These are phyloP conservation scores for Cybosia mesomella DNA, from an alignment of 2,888 invertebrate genomes.

Conservation along the genomic window DNA sequence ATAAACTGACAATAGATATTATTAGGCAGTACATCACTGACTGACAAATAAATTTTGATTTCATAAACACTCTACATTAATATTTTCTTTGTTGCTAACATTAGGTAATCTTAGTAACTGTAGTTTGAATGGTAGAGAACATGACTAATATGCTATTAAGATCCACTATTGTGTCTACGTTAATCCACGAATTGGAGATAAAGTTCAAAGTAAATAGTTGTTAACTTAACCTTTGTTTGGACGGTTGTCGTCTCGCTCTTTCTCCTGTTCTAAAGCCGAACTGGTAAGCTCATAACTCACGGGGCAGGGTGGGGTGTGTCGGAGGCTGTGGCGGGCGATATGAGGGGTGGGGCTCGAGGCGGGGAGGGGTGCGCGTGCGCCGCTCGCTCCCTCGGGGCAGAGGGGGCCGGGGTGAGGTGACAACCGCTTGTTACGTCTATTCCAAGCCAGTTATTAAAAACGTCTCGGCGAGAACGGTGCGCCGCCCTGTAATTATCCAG, in stretches of 20 bases:
- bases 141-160: slow-evolving; percentile 8
- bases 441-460: slow-evolving; percentile 88
- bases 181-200: slow-evolving; percentile 24
- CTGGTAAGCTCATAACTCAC: slow-evolving; percentile 81
- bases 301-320: slow-evolving; percentile 67
- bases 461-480: slow-evolving; percentile 87
- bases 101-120: background rate
- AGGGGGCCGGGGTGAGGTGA: slow-evolving; percentile 81
- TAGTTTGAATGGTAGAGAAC: slow-evolving; percentile 1
- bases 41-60: background rate
- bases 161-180: slow-evolving; percentile 17
- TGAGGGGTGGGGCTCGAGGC: slow-evolving; percentile 55
- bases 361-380: slow-evolving; percentile 71
- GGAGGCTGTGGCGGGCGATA: slow-evolving; percentile 74
- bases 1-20: too few relatives aligned
- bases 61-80: background rate
- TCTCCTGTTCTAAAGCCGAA: slow-evolving; percentile 64
- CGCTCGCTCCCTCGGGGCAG: slow-evolving; percentile 64
- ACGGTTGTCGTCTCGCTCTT: slow-evolving; percentile 63
- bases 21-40: background rate
- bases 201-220: slow-evolving; percentile 54
- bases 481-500: slow-evolving; percentile 87
- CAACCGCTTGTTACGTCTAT: slow-evolving; percentile 87
- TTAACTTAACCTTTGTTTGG: slow-evolving; percentile 64
- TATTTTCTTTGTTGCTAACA: background rate